A percentile compares a stretch with the other conserved stretches of the same genome.
These are phyloP conservation scores for Oscheius sp. DNA, from an alignment of 2,888 invertebrate genomes.

Conservation along the genomic window DNA sequence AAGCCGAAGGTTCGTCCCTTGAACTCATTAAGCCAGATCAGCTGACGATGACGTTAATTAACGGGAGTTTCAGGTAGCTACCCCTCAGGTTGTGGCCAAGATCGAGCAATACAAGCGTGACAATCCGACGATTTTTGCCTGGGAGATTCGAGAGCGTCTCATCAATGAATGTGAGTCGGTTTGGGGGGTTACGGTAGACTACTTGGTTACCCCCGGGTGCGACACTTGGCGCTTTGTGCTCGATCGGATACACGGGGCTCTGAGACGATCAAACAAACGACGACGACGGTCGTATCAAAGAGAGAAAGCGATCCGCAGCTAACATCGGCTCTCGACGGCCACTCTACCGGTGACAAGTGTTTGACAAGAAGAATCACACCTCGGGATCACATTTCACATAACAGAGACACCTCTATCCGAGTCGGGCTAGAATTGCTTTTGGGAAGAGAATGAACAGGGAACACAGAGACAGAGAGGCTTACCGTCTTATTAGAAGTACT, in stretches of 20 bases:
- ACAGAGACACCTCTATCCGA: neutral
- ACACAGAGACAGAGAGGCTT: no score
- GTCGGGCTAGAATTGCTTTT: neutral
- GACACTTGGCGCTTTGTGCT: slow-evolving; percentile 34
- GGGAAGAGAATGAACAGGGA: neutral
- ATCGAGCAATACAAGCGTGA: slow-evolving; percentile 98
- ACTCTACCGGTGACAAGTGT: slow-evolving; percentile 35
- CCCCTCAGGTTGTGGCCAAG: slow-evolving; percentile 94
- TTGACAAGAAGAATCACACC: slow-evolving; percentile 36
- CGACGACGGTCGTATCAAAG: slow-evolving; percentile 34
- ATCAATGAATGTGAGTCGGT: slow-evolving; percentile 87
- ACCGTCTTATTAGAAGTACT: no score
- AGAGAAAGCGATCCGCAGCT: slow-evolving; percentile 35
- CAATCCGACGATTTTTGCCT: slow-evolving; percentile 97
- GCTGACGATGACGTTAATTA: no score
- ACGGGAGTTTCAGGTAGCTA: slow-evolving; percentile 82
- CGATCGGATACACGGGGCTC: slow-evolving; percentile 32
- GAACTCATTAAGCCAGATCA: no score
- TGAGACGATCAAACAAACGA: slow-evolving; percentile 30
- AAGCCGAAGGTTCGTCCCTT: slow-evolving; percentile 56
- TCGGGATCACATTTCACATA: slow-evolving; percentile 25
- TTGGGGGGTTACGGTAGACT: slow-evolving; percentile 22
- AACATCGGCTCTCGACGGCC: slow-evolving; percentile 27
- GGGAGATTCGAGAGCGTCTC: slow-evolving; percentile 96
- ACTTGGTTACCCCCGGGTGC: slow-evolving; percentile 26